Evolutionary conservation across 2,888 invertebrate genomes (phyloP).

Genomic region (Timandra comae): DNA sequence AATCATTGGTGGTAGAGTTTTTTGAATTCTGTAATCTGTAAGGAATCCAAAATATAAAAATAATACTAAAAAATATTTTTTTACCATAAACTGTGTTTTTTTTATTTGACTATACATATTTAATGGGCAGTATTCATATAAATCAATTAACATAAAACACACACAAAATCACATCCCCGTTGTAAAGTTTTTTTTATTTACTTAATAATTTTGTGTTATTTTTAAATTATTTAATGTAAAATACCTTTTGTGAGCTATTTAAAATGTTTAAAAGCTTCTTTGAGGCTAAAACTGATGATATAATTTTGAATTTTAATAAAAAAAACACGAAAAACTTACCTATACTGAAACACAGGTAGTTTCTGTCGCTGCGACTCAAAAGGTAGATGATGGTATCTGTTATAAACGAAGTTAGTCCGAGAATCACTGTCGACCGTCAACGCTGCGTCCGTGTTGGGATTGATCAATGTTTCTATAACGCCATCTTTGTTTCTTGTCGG

Average conservation of each 20-base stretch:
- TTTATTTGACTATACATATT: too few relatives aligned
- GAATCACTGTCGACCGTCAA: conserved; percentile 76
- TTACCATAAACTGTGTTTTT: too few relatives aligned
- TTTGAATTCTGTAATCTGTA: too few relatives aligned
- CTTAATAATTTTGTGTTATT: background rate
- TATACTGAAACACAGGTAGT: conserved; percentile 91
- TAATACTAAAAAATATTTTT: too few relatives aligned
- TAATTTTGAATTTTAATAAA: background rate
- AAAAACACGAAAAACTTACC: background rate
- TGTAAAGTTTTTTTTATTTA: background rate
- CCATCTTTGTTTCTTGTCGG: conserved; percentile 61
- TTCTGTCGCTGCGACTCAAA: conserved; percentile 89
- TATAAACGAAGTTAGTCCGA: conserved; percentile 86
- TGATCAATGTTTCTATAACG: conserved; percentile 50
- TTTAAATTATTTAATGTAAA: background rate
- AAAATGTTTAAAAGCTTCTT: too few relatives aligned
- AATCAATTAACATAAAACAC: too few relatives aligned
- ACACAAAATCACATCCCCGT: background rate
- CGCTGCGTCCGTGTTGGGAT: conserved; percentile 55
- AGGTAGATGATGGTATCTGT: conserved; percentile 88
- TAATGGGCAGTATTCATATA: too few relatives aligned
- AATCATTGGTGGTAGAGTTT: too few relatives aligned
- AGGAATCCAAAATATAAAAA: too few relatives aligned
- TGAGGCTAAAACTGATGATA: background rate
- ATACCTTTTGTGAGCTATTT: too few relatives aligned